Conservation (phyloP, 2,888 invertebrate genomes). For the Desoria tigrina region DNA sequence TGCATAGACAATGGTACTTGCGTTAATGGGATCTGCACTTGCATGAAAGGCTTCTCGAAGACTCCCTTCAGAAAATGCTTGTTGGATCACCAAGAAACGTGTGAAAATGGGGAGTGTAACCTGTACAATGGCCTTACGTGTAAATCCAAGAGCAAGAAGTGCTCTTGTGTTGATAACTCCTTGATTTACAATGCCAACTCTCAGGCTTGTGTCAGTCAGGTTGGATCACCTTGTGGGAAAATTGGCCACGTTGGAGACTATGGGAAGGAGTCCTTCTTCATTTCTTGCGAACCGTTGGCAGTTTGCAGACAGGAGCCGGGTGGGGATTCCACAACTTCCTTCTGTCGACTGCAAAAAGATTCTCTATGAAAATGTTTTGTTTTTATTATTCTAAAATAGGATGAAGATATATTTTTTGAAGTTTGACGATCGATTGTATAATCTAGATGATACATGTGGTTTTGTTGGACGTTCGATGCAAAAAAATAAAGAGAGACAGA, state of each 20-base stretch:
- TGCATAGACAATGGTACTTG: slow-evolving; percentile 34
- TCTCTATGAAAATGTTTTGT: background rate
- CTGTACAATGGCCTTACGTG: slow-evolving; percentile 34
- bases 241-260: slow-evolving; percentile 43
- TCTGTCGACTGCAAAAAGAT: slow-evolving; percentile 23
- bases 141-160: slow-evolving; percentile 29
- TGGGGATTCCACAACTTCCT: slow-evolving; percentile 42
- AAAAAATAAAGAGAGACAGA: background rate
- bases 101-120: slow-evolving; percentile 41
- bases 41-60: slow-evolving; percentile 26
- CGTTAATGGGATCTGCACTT: slow-evolving; percentile 28
- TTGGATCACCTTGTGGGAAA: slow-evolving; percentile 41
- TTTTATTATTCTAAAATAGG: background rate
- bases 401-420: background rate
- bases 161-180: slow-evolving; percentile 40
- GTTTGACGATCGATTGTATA: background rate
- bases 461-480: background rate
- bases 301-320: slow-evolving; percentile 38
- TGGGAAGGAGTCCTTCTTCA: slow-evolving; percentile 40
- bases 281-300: slow-evolving; percentile 35
- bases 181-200: slow-evolving; percentile 33
- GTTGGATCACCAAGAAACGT: slow-evolving; percentile 28
- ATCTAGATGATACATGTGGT: background rate
- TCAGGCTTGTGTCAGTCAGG: slow-evolving; percentile 30
- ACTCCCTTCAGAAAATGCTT: slow-evolving; percentile 43